Evolutionary conservation across 1,140 invertebrate genomes (phyloP), one percentile per base, ranked within the genome.

Genomic region (Lordiphosa collinella): DNA sequence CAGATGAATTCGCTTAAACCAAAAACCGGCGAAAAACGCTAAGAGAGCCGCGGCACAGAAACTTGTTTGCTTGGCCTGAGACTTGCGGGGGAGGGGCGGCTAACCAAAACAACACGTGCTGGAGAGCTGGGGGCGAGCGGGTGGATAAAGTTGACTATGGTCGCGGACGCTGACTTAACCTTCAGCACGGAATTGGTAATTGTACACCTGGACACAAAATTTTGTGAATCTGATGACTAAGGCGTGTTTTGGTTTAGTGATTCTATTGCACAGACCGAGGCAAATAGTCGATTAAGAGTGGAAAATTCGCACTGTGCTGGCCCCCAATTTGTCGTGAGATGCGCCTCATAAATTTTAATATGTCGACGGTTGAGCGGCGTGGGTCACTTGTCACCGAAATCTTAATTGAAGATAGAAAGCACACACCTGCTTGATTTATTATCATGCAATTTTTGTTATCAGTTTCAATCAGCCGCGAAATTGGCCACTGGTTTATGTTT

Each of bases 191-290:
- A 29, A 29, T 8, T 51, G 34, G 10, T 16, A 40, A 14, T 40
- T 38, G 48, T 34, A 25, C 13, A 29, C 13, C 25, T 53, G 54
- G 50, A 18, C 57, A 67, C 50, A 50, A 67, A 29, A 29, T 8
- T 58, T 63, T 72, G 37, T 40, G 14, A 65, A 64, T 37, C 34
- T 63, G 25, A 78, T 52, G 63, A 48, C 29, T 57, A 50, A 64
- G 75, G 80, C 75, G 70, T 80, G 75, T 79, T 79, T 80, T 55
- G 55, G 41, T 38, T 73, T 51, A 48, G 40, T 51, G 68, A 73
- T 69, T 46, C 18, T 57, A 50, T 41, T 35, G 32, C 31, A 11
- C 32, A 8, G 34, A 49, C 65, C 50, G 10, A n/a, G 25, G 7
- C 25, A 29, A 29, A 29, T 29, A 29, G 6, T 2, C 8, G 25